Percentiles rank a stretch among this genome's conserved stretches.
Conservation (phyloP, 2,888 invertebrate genomes). For the Achlya flavicornis region DNA sequence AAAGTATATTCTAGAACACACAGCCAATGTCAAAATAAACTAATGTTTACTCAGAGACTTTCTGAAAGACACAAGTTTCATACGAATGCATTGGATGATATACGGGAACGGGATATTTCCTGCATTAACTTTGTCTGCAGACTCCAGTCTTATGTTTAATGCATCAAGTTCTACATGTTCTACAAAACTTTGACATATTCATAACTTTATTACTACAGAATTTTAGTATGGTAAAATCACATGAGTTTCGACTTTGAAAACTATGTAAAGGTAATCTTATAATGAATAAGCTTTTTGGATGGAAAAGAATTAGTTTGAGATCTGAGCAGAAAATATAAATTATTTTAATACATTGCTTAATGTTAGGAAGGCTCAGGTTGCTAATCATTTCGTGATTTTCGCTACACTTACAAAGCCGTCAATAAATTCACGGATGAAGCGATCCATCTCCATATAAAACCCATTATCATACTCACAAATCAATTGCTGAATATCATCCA, state of each 20-base stretch:
- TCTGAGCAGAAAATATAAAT: not conserved
- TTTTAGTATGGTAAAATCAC: not conserved
- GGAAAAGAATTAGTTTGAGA: not conserved
- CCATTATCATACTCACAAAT: constrained; percentile 49
- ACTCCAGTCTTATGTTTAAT: not conserved
- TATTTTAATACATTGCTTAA: no score
- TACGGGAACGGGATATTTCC: not conserved
- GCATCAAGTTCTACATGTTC: not conserved
- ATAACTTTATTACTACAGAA: not conserved
- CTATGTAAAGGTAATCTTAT: not conserved
- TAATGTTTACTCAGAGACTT: not conserved
- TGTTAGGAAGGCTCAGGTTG: not conserved
- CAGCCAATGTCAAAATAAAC: not conserved
- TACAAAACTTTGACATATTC: constrained; percentile 5
- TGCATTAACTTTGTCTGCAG: not conserved
- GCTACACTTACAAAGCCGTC: constrained; percentile 16
- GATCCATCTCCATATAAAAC: constrained; percentile 52
- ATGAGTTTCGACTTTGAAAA: not conserved
- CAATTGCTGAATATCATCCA: constrained; percentile 49
- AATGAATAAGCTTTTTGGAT: not conserved
- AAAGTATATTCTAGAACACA: no score
- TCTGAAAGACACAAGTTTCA: not conserved
- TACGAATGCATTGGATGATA: not conserved
- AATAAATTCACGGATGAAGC: constrained; percentile 32
- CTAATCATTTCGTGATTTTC: not conserved